Conservation (phyloP, 2,888 invertebrate species). For the Lithophane leautieri region DNA sequence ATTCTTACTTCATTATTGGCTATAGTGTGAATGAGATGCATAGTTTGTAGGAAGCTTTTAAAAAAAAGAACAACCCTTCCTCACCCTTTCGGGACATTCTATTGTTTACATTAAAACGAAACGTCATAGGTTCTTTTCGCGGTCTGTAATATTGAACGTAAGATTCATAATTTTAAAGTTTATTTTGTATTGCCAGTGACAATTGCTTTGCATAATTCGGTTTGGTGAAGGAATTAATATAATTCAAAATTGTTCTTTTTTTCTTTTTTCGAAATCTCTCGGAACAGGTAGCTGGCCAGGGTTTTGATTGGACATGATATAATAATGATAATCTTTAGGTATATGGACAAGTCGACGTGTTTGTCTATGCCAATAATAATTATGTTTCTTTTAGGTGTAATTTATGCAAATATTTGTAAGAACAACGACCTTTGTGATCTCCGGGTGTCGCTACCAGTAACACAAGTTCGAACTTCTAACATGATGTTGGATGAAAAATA, state of each 20-base stretch:
- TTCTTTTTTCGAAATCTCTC: constrained; percentile 74
- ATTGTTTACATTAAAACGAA: constrained; percentile 82
- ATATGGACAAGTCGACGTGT: constrained; percentile 60
- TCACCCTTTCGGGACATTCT: constrained; percentile 87
- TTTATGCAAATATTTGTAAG: constrained; percentile 83
- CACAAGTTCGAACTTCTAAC: constrained; percentile 37
- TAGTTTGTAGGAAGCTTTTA: constrained; percentile 86
- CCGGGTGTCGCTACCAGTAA: constrained; percentile 66
- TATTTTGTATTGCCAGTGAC: constrained; percentile 61
- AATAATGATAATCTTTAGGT: constrained; percentile 66
- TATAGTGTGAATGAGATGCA: constrained; percentile 77
- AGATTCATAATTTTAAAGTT: constrained; percentile 68
- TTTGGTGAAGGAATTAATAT: constrained; percentile 76
- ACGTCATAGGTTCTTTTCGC: constrained; percentile 73
- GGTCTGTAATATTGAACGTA: constrained; percentile 71
- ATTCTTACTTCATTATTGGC: constrained; percentile 64
- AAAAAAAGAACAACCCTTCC: constrained; percentile 90
- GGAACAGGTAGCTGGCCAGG: constrained; percentile 86
- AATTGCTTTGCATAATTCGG: constrained; percentile 60
- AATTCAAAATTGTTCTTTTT: constrained; percentile 80
- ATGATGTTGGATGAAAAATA: constrained; percentile 21
- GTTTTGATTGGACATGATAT: constrained; percentile 71
- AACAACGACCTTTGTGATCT: constrained; percentile 80
- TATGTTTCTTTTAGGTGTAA: constrained; percentile 73
- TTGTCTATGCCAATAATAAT: constrained; percentile 74